Percentiles rank a stretch among this genome's conserved stretches.
These are phyloP conservation scores for Geotrupes spiniger DNA, from an alignment of 2,888 invertebrate species.

Conservation along the genomic window DNA sequence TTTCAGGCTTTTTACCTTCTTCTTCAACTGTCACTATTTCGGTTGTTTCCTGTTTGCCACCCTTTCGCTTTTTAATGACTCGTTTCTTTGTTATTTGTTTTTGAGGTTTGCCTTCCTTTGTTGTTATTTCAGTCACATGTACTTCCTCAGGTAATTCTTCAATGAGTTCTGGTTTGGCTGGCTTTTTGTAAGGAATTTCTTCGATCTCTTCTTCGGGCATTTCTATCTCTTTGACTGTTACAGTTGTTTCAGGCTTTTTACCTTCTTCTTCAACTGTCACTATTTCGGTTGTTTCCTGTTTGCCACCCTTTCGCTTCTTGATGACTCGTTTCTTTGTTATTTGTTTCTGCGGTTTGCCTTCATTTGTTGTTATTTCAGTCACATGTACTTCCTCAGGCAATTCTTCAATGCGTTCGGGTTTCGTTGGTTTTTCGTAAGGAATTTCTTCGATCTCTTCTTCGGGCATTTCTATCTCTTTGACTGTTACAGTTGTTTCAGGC, in stretches of 20 bases:
- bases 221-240: slow-evolving; percentile 34
- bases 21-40: slow-evolving; percentile 40
- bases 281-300: slow-evolving; percentile 23
- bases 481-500: slow-evolving; percentile 26
- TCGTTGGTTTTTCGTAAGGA: slow-evolving; percentile 30
- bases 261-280: slow-evolving; percentile 37
- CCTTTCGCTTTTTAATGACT: slow-evolving; percentile 43
- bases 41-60: slow-evolving; percentile 42
- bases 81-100: slow-evolving; percentile 43
- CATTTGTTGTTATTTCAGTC: slow-evolving; percentile 21
- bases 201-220: slow-evolving; percentile 26
- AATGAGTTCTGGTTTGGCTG: slow-evolving; percentile 13
- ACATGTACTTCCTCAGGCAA: slow-evolving; percentile 33
- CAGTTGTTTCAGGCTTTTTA: slow-evolving; percentile 29
- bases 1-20: slow-evolving; percentile 35
- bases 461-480: slow-evolving; percentile 22
- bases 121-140: slow-evolving; percentile 41
- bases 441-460: slow-evolving; percentile 28
- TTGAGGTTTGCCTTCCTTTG: slow-evolving; percentile 33
- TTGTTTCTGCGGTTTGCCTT: slow-evolving; percentile 31
- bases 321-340: slow-evolving; percentile 33
- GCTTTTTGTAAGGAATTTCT: slow-evolving; percentile 21
- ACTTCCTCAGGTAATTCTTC: slow-evolving; percentile 40
- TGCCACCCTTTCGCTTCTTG: slow-evolving; percentile 32
- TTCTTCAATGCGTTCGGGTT: slow-evolving; percentile 30